These are phyloP conservation scores for Cuculus canorus DNA, from an alignment of 2,797 vertebrate genomes.

Conservation along the genomic window DNA sequence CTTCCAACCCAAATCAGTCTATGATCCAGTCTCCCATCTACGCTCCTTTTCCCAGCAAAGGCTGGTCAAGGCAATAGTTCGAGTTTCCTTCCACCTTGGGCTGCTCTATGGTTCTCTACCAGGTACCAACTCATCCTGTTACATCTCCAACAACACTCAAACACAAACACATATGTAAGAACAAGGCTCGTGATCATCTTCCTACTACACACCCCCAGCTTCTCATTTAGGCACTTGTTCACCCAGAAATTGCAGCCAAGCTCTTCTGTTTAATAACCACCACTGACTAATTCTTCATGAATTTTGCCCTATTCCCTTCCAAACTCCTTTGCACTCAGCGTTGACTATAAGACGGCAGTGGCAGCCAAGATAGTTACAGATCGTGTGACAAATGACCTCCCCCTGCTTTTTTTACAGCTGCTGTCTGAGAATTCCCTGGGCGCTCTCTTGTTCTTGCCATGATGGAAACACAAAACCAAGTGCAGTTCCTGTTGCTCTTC, in stretches of 20 bases:
- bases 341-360: rapidly evolving
- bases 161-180: rapidly evolving
- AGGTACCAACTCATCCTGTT: background rate
- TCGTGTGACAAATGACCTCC: background rate
- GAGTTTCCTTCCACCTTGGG: background rate
- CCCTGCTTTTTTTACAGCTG: background rate
- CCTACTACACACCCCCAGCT: background rate
- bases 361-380: background rate
- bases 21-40: too few species aligned
- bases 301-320: background rate
- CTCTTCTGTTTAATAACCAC: background rate
- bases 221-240: background rate
- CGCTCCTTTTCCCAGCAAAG: background rate
- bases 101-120: background rate
- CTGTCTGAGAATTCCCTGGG: background rate
- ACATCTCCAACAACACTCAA: background rate
- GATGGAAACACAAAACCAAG: background rate
- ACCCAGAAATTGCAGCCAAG: background rate
- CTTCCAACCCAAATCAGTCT: too few species aligned
- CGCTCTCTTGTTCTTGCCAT: background rate
- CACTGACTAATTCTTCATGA: rapidly evolving
- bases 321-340: rapidly evolving
- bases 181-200: rapidly evolving
- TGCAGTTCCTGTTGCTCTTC: background rate
- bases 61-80: background rate